Percentiles rank a stretch among this genome's conserved stretches.
Conservation (phyloP, 2,888 invertebrate species). For the Bombylius discolor region DNA sequence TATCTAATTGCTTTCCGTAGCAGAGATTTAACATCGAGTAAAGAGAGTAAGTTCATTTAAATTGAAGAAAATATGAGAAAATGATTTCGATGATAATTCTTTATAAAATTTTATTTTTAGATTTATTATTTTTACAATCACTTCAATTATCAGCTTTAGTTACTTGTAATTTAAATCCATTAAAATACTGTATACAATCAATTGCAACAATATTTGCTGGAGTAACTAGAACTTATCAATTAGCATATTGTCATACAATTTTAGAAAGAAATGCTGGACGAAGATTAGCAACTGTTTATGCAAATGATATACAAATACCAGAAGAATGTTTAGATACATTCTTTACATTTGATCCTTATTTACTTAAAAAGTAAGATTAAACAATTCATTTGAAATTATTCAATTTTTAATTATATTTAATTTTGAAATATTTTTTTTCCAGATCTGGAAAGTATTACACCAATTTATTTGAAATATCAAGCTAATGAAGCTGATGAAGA, state of each 20-base stretch:
- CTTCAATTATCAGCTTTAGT: constrained; percentile 78
- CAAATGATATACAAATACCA: constrained; percentile 39
- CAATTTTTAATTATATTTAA: not conserved
- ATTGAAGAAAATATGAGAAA: not conserved
- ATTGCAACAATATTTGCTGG: constrained; percentile 71
- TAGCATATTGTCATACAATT: constrained; percentile 84
- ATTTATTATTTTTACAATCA: constrained; percentile 62
- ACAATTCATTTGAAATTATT: constrained; percentile 16
- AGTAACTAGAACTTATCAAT: constrained; percentile 68
- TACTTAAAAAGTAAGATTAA: constrained; percentile 50
- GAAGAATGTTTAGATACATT: constrained; percentile 46
- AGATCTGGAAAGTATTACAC: constrained; percentile 36
- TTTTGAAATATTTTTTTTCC: not conserved
- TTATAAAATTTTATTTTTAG: constrained; percentile 40
- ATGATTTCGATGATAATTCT: not conserved
- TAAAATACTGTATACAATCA: constrained; percentile 64
- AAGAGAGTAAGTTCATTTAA: constrained; percentile 50
- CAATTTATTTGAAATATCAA: constrained; percentile 41
- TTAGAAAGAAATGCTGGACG: constrained; percentile 70
- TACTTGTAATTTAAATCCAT: constrained; percentile 75
- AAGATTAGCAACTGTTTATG: constrained; percentile 44
- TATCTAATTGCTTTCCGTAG: constrained; percentile 85
- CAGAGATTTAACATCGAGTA: constrained; percentile 61
- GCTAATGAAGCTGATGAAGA: constrained; percentile 29
- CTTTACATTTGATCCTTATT: constrained; percentile 86